phyloP scores from a whole-genome alignment of 2,797 vertebrate species.

The Ctenochaetus hawaiiensis region DNA sequence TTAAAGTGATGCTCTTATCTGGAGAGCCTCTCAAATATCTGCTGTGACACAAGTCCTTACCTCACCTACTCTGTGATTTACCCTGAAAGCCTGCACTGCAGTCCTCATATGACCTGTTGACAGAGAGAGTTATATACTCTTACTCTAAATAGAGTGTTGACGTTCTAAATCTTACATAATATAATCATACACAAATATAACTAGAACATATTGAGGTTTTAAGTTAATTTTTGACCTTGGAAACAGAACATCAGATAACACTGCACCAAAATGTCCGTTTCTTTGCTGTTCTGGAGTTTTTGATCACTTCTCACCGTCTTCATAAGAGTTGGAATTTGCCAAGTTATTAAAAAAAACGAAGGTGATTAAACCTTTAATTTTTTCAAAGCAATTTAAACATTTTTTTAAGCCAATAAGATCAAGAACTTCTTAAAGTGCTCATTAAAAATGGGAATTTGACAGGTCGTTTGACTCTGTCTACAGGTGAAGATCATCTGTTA shows the following conservation, averaged over 20 bases:
- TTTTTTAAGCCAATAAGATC: no score
- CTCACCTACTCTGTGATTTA: slow-evolving; percentile 14
- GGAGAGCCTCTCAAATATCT: slow-evolving; percentile 29
- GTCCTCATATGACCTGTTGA: slow-evolving; percentile 35
- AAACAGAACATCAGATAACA: background rate
- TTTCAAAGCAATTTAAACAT: no score
- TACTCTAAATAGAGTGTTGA: background rate
- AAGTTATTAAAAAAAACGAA: no score
- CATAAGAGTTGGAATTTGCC: no score
- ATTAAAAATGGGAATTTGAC: no score
- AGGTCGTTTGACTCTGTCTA: no score
- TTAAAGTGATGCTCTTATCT: slow-evolving; percentile 12
- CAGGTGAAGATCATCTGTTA: no score
- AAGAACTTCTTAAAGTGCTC: no score
- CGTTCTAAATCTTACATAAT: background rate
- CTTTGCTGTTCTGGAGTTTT: background rate
- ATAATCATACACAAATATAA: background rate
- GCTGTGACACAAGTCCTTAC: slow-evolving; percentile 26
- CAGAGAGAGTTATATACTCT: slow-evolving; percentile 3
- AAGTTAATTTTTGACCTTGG: background rate
- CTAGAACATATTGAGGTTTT: background rate
- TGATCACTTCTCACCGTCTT: background rate
- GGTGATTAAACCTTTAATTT: no score
- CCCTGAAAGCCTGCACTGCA: slow-evolving; percentile 8
- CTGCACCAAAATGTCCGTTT: background rate